Percentiles rank a stretch among this genome's conserved stretches.
phyloP scores from a whole-genome alignment of 2,113 vertebrate genomes.

The Beaufortia kweichowensis region DNA sequence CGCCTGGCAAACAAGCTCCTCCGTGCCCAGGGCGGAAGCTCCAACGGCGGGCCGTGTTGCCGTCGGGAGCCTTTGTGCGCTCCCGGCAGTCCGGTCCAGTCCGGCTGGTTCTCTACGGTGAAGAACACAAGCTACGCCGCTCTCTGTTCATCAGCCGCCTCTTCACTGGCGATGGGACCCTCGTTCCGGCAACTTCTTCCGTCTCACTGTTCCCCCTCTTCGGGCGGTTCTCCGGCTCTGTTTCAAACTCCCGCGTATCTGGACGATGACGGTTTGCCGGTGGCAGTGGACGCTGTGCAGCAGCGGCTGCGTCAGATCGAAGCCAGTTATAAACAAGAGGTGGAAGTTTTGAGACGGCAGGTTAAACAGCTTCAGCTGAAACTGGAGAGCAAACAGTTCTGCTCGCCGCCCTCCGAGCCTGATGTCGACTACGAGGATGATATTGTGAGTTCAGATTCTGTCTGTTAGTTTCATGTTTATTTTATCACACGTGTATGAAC shows the following conservation, averaged over 20 bases:
- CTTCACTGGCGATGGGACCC: conserved; percentile 74
- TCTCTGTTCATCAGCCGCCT: conserved; percentile 64
- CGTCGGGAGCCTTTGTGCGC: conserved; percentile 70
- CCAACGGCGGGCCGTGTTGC: conserved; percentile 75
- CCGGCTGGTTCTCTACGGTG: conserved; percentile 53
- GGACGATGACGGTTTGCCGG: conserved; percentile 93
- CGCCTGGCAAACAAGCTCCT: conserved; percentile 78
- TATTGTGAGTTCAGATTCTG: conserved; percentile 83
- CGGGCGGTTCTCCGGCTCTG: conserved; percentile 74
- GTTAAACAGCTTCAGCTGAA: conserved; percentile 94
- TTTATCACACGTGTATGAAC: no score
- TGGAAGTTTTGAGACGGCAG: conserved; percentile 92
- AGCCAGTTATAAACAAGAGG: conserved; percentile 96
- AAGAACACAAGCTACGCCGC: conserved; percentile 55
- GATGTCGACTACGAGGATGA: conserved; percentile 96
- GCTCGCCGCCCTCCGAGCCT: conserved; percentile 86
- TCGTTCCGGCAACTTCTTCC: conserved; percentile 59
- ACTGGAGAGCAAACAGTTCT: conserved; percentile 90
- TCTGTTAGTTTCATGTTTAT: neutral
- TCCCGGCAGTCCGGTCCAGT: conserved; percentile 61
- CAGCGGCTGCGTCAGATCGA: conserved; percentile 95
- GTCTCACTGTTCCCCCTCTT: conserved; percentile 65
- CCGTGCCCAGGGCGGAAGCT: conserved; percentile 70
- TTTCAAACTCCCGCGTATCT: conserved; percentile 85
- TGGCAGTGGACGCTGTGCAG: conserved; percentile 93